Evolutionary conservation across 2,797 vertebrate species (phyloP).

Genomic region (Myripristis murdjan): DNA sequence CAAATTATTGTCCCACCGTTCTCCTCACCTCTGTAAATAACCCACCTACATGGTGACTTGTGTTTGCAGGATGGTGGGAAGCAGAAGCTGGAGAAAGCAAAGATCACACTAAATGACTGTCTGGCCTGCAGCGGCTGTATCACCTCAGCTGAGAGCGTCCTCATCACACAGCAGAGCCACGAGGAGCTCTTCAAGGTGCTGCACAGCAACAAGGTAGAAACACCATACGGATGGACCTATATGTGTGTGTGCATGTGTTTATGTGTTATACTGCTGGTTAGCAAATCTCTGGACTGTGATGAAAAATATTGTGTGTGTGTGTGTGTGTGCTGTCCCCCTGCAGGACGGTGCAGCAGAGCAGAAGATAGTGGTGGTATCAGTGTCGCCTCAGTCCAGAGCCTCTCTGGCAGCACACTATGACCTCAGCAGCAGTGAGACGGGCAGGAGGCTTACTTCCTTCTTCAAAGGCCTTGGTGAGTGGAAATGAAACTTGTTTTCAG

Average conservation of each 20-base stretch:
- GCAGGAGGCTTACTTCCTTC: conserved; percentile 90
- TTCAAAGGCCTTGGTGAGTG: conserved; percentile 88
- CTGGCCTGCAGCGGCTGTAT: conserved; percentile 98
- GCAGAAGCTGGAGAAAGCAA: conserved; percentile 93
- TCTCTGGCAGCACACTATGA: conserved; percentile 89
- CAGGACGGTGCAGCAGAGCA: conserved; percentile 81
- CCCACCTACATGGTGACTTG: not conserved
- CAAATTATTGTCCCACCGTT: not conserved
- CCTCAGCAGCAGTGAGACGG: conserved; percentile 87
- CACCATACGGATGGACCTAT: too few relatives aligned
- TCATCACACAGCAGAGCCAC: conserved; percentile 96
- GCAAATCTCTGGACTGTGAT: too few relatives aligned
- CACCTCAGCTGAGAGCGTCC: conserved; percentile 95
- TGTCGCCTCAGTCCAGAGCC: conserved; percentile 94
- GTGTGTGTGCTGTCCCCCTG: conserved; percentile 24
- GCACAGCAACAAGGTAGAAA: conserved; percentile 87
- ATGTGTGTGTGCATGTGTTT: not conserved
- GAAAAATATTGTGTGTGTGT: too few relatives aligned
- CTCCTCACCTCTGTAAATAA: too few relatives aligned
- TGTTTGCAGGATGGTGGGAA: conserved; percentile 88
- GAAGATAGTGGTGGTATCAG: conserved; percentile 91
- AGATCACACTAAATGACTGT: conserved; percentile 95
- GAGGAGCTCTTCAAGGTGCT: conserved; percentile 91
- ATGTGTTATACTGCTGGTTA: not conserved
- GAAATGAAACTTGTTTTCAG: not conserved